phyloP scores from a whole-genome alignment of 2,888 invertebrate genomes.

The Caprella mutica region DNA sequence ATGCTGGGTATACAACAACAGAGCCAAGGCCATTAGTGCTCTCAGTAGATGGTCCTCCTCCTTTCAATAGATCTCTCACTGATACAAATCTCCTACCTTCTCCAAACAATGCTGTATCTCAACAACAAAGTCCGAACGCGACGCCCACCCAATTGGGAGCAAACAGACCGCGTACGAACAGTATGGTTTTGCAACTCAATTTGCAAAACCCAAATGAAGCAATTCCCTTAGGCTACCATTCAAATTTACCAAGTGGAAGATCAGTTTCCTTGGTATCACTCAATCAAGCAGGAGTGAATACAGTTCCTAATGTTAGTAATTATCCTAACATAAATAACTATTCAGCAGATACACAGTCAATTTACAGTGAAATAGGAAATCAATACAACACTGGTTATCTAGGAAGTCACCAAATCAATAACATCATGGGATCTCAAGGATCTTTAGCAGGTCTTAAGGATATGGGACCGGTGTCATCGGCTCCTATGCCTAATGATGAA shows the following conservation, averaged over 20 bases:
- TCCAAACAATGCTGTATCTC: background rate
- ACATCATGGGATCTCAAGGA: constrained; percentile 14
- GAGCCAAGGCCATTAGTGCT: constrained; percentile 9
- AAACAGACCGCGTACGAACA: constrained; percentile 15
- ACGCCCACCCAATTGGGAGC: background rate
- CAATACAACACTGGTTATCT: constrained; percentile 10
- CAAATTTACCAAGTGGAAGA: constrained; percentile 10
- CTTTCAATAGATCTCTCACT: constrained; percentile 10
- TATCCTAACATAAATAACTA: constrained; percentile 25
- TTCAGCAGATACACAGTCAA: constrained; percentile 24
- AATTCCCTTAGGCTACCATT: background rate
- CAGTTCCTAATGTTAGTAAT: background rate
- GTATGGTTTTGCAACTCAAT: constrained; percentile 33
- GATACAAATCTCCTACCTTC: constrained; percentile 13
- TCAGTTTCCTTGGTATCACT: constrained; percentile 32
- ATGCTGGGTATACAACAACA: constrained; percentile 8
- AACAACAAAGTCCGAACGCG: background rate
- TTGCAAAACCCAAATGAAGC: constrained; percentile 9
- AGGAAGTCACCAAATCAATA: constrained; percentile 10
- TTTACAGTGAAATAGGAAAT: constrained; percentile 27
- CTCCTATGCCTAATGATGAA: constrained; percentile 13
- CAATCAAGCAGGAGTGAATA: constrained; percentile 19
- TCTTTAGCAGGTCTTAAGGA: constrained; percentile 12
- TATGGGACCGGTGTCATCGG: background rate
- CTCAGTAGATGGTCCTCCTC: constrained; percentile 5